A percentile compares a stretch with the other conserved stretches of the same genome.
These are phyloP conservation scores for Varecia variegata DNA, from an alignment of 2,797 vertebrate species.

Conservation along the genomic window DNA sequence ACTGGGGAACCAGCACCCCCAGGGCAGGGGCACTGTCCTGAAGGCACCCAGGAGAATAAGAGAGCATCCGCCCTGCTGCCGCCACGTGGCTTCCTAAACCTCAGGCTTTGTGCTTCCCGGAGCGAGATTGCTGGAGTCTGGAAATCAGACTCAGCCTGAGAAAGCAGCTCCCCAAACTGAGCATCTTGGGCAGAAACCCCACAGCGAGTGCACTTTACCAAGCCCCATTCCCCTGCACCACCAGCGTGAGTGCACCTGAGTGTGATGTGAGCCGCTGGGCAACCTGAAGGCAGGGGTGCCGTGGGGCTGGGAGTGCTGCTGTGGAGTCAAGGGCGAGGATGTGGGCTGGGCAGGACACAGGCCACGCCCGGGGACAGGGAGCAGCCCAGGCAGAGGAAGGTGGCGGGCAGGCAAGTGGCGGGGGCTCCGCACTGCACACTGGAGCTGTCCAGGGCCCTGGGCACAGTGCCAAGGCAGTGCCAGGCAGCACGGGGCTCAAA, in stretches of 20 bases:
- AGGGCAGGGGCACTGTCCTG: fast-evolving
- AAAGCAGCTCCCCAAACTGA: background rate
- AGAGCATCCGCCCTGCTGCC: background rate
- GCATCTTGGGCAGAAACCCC: background rate
- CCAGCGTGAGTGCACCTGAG: background rate
- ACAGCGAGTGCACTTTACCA: no score
- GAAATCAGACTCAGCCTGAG: background rate
- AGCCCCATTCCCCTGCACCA: background rate
- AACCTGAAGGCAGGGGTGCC: no score
- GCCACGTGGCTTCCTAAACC: background rate
- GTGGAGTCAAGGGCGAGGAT: background rate
- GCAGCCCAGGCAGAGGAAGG: no score
- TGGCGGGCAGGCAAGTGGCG: fast-evolving
- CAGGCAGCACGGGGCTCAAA: background rate
- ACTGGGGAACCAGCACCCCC: fast-evolving
- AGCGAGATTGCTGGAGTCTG: background rate
- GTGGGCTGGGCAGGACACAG: background rate
- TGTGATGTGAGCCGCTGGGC: background rate
- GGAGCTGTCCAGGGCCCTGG: background rate
- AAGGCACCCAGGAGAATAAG: background rate
- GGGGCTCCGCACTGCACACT: background rate
- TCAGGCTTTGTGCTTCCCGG: background rate
- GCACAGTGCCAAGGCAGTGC: background rate
- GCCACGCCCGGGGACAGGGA: fast-evolving
- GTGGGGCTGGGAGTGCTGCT: no score